phyloP scores from a whole-genome alignment of 2,797 vertebrate genomes.

The Rhynchonycteris naso region DNA sequence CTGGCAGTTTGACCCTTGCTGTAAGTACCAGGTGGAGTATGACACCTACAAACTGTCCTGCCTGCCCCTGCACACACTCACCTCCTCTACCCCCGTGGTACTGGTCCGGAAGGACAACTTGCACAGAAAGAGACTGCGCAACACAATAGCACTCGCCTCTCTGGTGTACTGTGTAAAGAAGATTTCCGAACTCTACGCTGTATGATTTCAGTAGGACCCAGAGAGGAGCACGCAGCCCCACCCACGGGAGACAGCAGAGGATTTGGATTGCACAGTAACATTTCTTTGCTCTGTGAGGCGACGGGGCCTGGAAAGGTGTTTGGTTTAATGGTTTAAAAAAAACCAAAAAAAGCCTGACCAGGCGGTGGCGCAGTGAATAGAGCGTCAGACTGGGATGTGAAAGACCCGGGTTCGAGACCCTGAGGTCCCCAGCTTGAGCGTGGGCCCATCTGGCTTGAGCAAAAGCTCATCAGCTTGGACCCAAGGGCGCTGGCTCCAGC shows the following conservation, averaged over 20 bases:
- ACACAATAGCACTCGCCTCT: constrained; percentile 98
- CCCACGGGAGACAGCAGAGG: constrained; percentile 46
- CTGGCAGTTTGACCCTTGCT: constrained; percentile 99
- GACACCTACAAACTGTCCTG: constrained; percentile 99
- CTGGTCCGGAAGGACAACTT: constrained; percentile 99
- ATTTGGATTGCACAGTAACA: constrained; percentile 86
- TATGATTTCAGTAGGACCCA: constrained; percentile 91
- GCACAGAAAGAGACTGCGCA: constrained; percentile 99
- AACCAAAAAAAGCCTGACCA: too few relatives aligned
- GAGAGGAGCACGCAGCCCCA: too few relatives aligned
- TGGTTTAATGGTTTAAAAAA: constrained; percentile 83
- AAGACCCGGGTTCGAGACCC: too few relatives aligned
- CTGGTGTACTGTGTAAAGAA: constrained; percentile 99
- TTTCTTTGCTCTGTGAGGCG: constrained; percentile 82
- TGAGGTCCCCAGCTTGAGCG: too few relatives aligned
- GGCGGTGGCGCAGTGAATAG: too few relatives aligned
- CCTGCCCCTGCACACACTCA: constrained; percentile 99
- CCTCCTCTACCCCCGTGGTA: constrained; percentile 97
- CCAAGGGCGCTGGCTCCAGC: too few relatives aligned
- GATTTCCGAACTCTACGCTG: constrained; percentile 97
- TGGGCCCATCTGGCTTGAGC: too few relatives aligned
- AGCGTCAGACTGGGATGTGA: too few relatives aligned
- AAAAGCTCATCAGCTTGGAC: too few relatives aligned
- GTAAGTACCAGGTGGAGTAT: constrained; percentile 99
- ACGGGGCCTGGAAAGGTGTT: constrained; percentile 83